phyloP scores from a whole-genome alignment of 1,140 invertebrate genomes.

The Teleogryllus occipitalis region DNA sequence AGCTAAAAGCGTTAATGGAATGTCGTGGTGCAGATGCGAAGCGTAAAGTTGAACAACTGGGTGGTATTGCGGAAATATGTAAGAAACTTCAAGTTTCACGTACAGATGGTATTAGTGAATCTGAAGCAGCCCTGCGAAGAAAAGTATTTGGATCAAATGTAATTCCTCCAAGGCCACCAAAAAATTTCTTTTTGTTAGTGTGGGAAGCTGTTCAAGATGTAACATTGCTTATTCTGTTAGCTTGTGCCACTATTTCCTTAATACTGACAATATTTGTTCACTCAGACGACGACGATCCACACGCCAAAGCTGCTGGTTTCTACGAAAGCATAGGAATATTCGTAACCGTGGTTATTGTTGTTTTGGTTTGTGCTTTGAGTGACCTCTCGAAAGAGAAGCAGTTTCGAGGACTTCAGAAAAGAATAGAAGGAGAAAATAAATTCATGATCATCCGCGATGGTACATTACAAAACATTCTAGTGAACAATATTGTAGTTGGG shows the following conservation, averaged over 20 bases:
- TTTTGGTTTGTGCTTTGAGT: slow-evolving; percentile 58
- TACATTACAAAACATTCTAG: slow-evolving; percentile 48
- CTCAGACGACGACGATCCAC: not conserved
- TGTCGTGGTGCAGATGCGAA: slow-evolving; percentile 45
- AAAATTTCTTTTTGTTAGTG: slow-evolving; percentile 54
- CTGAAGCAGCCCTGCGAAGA: slow-evolving; percentile 45
- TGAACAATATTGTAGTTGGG: slow-evolving; percentile 58
- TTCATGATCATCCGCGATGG: slow-evolving; percentile 56
- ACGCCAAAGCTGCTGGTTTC: slow-evolving; percentile 39
- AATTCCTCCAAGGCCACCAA: slow-evolving; percentile 61
- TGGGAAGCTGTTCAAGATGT: slow-evolving; percentile 65
- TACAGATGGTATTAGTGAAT: slow-evolving; percentile 39
- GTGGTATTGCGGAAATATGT: slow-evolving; percentile 47
- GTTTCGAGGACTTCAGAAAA: slow-evolving; percentile 56
- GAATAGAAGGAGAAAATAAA: slow-evolving; percentile 60
- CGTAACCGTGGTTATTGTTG: slow-evolving; percentile 53
- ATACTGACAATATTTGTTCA: slow-evolving; percentile 36
- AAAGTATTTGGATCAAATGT: slow-evolving; percentile 53
- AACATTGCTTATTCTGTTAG: slow-evolving; percentile 54
- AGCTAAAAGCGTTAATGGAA: slow-evolving; percentile 54
- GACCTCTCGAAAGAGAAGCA: slow-evolving; percentile 59
- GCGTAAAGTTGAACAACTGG: slow-evolving; percentile 42
- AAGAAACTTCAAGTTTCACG: slow-evolving; percentile 47
- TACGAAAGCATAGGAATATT: slow-evolving; percentile 59
- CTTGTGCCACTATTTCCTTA: slow-evolving; percentile 45